Conservation (phyloP, 2,113 vertebrate genomes). For the Hydropotes inermis region DNA sequence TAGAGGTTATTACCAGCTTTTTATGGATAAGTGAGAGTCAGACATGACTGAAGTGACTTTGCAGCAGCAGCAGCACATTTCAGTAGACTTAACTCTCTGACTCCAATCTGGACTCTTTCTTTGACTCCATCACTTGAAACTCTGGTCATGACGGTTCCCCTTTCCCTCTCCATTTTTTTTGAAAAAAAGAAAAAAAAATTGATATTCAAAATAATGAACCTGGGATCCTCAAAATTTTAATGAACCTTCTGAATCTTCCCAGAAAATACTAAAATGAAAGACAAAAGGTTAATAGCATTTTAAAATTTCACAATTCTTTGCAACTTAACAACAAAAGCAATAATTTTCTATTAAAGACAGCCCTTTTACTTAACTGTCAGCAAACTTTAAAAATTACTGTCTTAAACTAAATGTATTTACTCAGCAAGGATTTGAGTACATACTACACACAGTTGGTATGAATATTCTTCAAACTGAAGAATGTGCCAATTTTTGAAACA, state of each 20-base stretch:
- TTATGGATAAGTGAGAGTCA: neutral
- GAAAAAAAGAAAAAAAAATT: neutral
- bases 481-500: neutral
- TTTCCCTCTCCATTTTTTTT: neutral
- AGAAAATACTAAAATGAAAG: constrained; percentile 20
- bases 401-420: neutral
- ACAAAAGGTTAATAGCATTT: neutral
- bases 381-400: constrained; percentile 23
- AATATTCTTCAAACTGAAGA: neutral
- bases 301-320: constrained; percentile 17
- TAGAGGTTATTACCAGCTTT: neutral
- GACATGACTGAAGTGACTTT: too few species aligned
- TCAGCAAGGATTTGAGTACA: neutral
- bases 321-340: neutral
- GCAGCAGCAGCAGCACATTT: neutral
- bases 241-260: neutral
- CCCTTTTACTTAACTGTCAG: neutral
- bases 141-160: neutral
- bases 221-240: constrained; percentile 4
- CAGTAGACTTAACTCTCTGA: neutral
- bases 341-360: neutral
- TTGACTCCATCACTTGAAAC: neutral
- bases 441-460: neutral
- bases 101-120: neutral
- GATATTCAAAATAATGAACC: neutral